Percentiles rank a stretch among this genome's conserved stretches.
These are phyloP conservation scores for Oscheius sp. DNA, from an alignment of 2,888 invertebrate genomes.

Conservation along the genomic window DNA sequence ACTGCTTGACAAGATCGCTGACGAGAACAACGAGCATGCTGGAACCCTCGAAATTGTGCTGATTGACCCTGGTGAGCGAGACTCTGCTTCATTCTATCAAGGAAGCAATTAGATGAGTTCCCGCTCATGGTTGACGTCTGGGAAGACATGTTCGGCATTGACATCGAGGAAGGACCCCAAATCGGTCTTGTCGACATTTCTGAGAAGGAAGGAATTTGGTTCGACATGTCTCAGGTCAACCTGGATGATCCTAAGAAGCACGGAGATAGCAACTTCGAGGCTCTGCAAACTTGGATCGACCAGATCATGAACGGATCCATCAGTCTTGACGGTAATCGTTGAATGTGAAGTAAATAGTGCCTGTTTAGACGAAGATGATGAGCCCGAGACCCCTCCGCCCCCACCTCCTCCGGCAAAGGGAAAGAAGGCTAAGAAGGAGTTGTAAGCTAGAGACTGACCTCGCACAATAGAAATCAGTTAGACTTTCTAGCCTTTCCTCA, in stretches of 20 bases:
- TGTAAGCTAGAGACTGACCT: constrained; percentile 42
- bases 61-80: constrained; percentile 68
- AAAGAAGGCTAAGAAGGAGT: constrained; percentile 58
- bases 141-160: constrained; percentile 74
- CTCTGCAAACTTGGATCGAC: constrained; percentile 73
- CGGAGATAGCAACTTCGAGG: constrained; percentile 72
- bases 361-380: constrained; percentile 52
- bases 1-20: constrained; percentile 71
- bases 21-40: constrained; percentile 73
- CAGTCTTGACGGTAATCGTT: constrained; percentile 64
- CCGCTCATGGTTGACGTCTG: constrained; percentile 74
- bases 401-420: constrained; percentile 60
- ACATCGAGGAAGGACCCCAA: constrained; percentile 73
- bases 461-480: constrained; percentile 29
- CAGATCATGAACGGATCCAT: constrained; percentile 72
- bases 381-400: constrained; percentile 56
- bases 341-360: not conserved
- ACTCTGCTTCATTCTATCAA: not conserved
- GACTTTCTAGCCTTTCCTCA: constrained; percentile 21
- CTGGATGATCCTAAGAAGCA: constrained; percentile 73
- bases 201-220: constrained; percentile 73
- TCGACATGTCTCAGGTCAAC: constrained; percentile 73
- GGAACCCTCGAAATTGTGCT: constrained; percentile 73
- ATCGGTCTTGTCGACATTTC: constrained; percentile 73
- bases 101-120: constrained; percentile 70